Base-by-base conservation (phyloP, 1,140 invertebrate genomes). In the Phthorimaea operculella region DNA sequence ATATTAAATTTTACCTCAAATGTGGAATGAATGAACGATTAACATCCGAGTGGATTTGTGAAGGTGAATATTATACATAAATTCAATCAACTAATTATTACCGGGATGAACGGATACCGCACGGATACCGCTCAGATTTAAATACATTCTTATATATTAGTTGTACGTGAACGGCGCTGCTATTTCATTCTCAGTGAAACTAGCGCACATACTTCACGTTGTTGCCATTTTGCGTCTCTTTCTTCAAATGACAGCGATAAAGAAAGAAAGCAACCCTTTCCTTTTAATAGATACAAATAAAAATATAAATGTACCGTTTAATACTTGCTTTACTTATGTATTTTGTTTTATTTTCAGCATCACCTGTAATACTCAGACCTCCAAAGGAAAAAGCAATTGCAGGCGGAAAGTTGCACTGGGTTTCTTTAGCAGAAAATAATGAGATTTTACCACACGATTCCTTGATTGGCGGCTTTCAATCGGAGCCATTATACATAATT, bases 401-500 rank as follows among this genome's bases (percentile, higher is more conserved):
- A 7, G 57, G 45, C 48, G 59, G 62, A 1, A 51, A 56, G 28
- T 44, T 72, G 51, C 34, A 39, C 15, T 72, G 70, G 70, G 59
- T 57, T 11, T 0, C 28, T 33, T 53, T 64, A 52, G 34, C 16
- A 6, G 39, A 28, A 21, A 49, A 34, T n/a, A 54, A 59, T 14
- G 9, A 33, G 12, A 76, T 86, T 47, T 72, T 94, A 10, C 92
- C 93, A 1, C 81, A 89, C 1, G 87, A 88, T 63, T 90, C 91
- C 11, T 79, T 93, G 11, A 85, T 89, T 44, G 92, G 90, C 11
- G 93, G 92, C 14, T 87, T 89, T 61, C 79, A 85, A 53, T 88
- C 87, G 1, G 91, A 91, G 66, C 76, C 87, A 5, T 63, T 92
- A 5, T 92, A 88, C 68, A 87, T 93, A 9, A 89, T 88, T 1